phyloP scores from a whole-genome alignment of 2,797 vertebrate genomes.

The Eulemur albifrons region DNA sequence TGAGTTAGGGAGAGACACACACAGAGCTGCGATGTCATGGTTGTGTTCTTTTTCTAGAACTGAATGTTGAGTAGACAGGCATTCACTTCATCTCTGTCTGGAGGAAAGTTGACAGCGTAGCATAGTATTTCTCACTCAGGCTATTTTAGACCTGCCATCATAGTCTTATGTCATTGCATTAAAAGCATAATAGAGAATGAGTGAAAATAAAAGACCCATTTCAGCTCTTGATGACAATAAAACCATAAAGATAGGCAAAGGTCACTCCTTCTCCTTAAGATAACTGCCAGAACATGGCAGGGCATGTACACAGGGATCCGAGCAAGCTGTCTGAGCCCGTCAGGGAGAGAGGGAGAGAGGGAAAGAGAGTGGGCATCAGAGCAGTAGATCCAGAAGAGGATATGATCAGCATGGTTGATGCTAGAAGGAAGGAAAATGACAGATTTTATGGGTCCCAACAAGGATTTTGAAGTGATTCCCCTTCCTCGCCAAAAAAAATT shows the following conservation, averaged over 20 bases:
- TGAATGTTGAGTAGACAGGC: neutral
- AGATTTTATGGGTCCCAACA: neutral
- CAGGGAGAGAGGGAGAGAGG: neutral
- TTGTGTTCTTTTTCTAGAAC: neutral
- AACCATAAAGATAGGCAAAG: neutral
- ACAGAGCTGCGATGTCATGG: neutral
- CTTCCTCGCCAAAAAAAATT: rapidly evolving
- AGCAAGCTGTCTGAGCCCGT: rapidly evolving
- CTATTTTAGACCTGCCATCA: neutral
- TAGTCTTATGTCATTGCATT: neutral
- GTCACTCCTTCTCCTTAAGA: neutral
- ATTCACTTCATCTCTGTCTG: neutral
- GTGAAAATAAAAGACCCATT: neutral
- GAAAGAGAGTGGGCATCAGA: neutral
- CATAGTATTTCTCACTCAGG: neutral
- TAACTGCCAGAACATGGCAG: neutral
- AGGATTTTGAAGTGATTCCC: neutral
- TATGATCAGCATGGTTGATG: neutral
- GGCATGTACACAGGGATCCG: neutral
- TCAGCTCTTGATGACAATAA: neutral
- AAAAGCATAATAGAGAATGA: neutral
- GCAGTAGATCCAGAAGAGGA: neutral
- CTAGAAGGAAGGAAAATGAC: neutral
- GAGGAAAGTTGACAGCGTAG: neutral
- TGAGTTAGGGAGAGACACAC: neutral